A percentile compares a stretch with the other conserved stretches of the same genome.
phyloP scores from a whole-genome alignment of 2,888 invertebrate species.

The Saturnia japonica region DNA sequence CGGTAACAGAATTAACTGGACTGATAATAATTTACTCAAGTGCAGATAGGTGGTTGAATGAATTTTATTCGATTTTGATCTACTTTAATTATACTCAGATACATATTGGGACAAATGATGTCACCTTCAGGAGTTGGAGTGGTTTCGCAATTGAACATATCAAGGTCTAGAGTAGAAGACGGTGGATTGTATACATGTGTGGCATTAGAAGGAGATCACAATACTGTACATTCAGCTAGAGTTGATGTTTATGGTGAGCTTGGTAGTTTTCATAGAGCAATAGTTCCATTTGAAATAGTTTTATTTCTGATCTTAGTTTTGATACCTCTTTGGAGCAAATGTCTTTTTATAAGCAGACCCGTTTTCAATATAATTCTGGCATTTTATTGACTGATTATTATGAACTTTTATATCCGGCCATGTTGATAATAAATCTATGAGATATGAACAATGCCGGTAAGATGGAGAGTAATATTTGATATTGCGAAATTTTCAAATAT shows the following conservation, averaged over 20 bases:
- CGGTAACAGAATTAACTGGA: neutral
- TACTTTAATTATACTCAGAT: conserved; percentile 42
- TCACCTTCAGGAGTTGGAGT: conserved; percentile 64
- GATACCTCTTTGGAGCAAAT: too few species aligned
- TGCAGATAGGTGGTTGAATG: neutral
- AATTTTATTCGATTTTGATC: neutral
- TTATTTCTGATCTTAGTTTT: too few species aligned
- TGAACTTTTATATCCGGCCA: too few species aligned
- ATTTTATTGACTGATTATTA: too few species aligned
- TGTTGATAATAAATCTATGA: too few species aligned
- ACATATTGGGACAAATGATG: conserved; percentile 74
- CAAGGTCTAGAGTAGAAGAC: conserved; percentile 79
- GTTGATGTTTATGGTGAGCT: conserved; percentile 79
- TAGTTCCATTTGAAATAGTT: neutral
- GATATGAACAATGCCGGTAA: too few species aligned
- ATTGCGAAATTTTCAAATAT: too few species aligned
- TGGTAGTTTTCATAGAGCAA: neutral
- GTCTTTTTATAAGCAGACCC: too few species aligned
- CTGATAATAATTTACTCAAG: neutral
- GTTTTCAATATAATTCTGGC: too few species aligned
- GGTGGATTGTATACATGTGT: conserved; percentile 84
- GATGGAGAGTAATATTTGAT: too few species aligned
- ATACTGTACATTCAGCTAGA: conserved; percentile 57
- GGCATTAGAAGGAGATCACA: conserved; percentile 70
- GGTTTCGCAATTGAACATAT: conserved; percentile 77